Percentiles rank a stretch among this genome's conserved stretches.
Evolutionary conservation across 2,113 vertebrate genomes (phyloP).

Genomic region (Macrotis lagotis): DNA sequence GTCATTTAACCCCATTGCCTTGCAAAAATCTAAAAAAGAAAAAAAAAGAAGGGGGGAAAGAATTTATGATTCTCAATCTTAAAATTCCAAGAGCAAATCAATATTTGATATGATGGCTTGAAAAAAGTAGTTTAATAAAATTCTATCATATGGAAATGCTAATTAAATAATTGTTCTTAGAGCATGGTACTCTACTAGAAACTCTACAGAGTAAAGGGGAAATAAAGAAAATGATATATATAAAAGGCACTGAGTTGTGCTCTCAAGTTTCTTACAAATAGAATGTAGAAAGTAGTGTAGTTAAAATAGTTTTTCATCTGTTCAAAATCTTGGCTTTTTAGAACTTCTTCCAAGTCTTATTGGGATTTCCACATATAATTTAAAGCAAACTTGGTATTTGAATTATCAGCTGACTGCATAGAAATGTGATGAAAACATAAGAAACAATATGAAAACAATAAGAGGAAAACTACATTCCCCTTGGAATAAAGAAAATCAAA

Average conservation of each 20-base stretch:
- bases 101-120: background rate
- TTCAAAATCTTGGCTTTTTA: background rate
- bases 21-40: too few relatives aligned
- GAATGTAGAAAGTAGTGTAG: background rate
- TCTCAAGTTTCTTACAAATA: background rate
- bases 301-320: background rate
- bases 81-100: background rate
- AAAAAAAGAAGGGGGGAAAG: too few relatives aligned
- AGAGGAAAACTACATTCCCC: background rate
- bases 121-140: background rate
- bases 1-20: too few relatives aligned
- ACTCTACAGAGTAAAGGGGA: background rate
- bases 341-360: background rate
- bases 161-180: background rate
- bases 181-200: background rate
- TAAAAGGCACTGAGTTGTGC: background rate
- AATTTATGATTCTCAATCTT: background rate
- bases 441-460: conserved; percentile 24
- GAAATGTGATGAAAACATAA: too few relatives aligned
- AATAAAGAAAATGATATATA: background rate
- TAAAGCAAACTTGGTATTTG: background rate
- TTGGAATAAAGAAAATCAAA: background rate
- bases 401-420: conserved; percentile 1
- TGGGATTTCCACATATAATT: background rate
- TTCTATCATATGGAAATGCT: background rate